Evolutionary conservation across 1,140 invertebrate genomes (phyloP).

Genomic region (Macrobrachium rosenbergii): DNA sequence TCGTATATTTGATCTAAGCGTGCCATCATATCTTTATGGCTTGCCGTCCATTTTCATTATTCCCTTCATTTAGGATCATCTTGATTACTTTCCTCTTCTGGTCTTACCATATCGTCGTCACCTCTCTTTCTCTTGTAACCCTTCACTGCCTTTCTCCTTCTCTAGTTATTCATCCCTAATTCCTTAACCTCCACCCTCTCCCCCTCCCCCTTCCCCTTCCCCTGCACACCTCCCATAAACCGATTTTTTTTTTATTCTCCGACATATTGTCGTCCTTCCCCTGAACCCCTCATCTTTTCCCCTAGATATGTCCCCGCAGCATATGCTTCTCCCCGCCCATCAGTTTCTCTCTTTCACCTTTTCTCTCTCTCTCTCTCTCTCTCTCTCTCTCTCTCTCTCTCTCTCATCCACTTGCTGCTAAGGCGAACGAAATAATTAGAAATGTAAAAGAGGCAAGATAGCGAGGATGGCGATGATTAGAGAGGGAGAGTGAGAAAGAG

Average conservation of each 20-base stretch:
- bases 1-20: too few species aligned
- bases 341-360: neutral
- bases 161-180: constrained; percentile 10
- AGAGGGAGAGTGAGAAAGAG: neutral
- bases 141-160: neutral
- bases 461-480: neutral
- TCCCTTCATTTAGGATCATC: too few species aligned
- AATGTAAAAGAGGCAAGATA: too few species aligned
- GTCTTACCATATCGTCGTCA: neutral
- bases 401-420: neutral
- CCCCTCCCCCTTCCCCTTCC: neutral
- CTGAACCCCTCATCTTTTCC: neutral
- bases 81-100: neutral
- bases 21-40: too few species aligned
- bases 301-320: constrained; percentile 3
- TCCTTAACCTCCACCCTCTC: neutral
- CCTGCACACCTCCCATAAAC: neutral
- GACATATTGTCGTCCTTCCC: constrained; percentile 8
- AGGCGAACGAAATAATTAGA: too few species aligned
- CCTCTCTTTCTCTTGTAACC: neutral
- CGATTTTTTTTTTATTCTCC: neutral
- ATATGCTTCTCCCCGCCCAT: neutral
- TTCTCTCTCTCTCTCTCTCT: neutral
- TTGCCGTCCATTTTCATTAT: too few species aligned
- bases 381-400: neutral